Evolutionary conservation across 2,113 vertebrate species (phyloP).

Genomic region (Nothocercus nigrocapillus): DNA sequence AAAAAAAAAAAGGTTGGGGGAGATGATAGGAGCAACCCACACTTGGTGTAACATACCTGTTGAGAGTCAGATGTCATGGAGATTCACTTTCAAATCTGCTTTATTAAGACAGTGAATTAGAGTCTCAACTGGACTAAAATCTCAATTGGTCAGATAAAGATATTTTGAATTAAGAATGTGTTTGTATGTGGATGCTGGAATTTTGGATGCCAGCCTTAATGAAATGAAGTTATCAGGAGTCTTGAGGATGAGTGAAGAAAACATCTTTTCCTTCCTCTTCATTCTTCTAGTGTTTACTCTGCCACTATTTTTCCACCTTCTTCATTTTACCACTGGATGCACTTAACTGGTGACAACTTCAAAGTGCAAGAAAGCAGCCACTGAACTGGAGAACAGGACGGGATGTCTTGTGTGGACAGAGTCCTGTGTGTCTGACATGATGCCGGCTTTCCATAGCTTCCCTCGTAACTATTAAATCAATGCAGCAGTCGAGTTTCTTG

Average conservation of each 20-base stretch:
- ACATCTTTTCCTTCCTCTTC: not conserved
- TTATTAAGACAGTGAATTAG: not conserved
- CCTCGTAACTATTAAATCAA: not conserved
- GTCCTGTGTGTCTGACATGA: not conserved
- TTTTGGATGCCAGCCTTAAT: not conserved
- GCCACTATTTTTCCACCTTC: not conserved
- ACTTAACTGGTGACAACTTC: not conserved
- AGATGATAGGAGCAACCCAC: not conserved
- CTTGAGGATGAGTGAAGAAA: not conserved
- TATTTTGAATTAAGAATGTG: not conserved
- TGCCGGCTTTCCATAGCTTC: not conserved
- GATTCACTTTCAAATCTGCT: not conserved
- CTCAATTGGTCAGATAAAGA: not conserved
- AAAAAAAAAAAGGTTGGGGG: not conserved
- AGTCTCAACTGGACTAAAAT: not conserved
- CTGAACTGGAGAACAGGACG: not conserved
- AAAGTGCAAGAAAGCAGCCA: not conserved
- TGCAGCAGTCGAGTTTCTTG: rapidly evolving
- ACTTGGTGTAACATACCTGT: not conserved
- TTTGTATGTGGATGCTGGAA: not conserved
- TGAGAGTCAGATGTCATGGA: not conserved
- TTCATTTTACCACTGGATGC: not conserved
- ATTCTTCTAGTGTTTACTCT: not conserved
- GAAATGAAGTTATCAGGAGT: not conserved
- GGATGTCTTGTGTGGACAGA: rapidly evolving